Conservation (phyloP, 2,888 invertebrate genomes). For the Orgyia antiqua region DNA sequence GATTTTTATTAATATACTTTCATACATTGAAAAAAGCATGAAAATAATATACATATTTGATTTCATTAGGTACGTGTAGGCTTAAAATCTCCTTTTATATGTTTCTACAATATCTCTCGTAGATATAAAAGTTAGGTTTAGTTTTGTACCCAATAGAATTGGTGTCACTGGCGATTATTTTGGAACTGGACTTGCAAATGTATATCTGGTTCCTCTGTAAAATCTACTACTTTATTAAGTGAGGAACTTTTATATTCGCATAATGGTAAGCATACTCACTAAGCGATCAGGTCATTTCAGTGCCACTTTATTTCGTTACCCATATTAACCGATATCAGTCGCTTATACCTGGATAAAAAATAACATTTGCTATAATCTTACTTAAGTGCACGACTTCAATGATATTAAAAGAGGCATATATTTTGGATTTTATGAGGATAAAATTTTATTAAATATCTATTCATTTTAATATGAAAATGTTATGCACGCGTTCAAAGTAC, state of each 20-base stretch:
- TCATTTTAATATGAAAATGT: too few relatives aligned
- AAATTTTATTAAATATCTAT: neutral
- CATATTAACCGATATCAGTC: conserved; percentile 36
- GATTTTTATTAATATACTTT: too few relatives aligned
- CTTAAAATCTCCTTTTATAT: too few relatives aligned
- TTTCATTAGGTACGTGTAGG: too few relatives aligned
- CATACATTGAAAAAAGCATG: too few relatives aligned
- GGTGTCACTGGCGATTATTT: conserved; percentile 59
- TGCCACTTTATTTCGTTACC: conserved; percentile 50
- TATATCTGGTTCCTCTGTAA: conserved; percentile 57
- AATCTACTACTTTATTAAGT: conserved; percentile 66
- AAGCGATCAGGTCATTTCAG: conserved; percentile 54
- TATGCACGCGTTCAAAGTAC: too few relatives aligned
- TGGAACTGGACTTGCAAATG: conserved; percentile 47
- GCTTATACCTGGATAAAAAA: conserved; percentile 30
- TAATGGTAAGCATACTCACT: conserved; percentile 56
- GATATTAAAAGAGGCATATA: conserved; percentile 44
- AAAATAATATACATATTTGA: too few relatives aligned
- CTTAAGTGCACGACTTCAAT: conserved; percentile 41
- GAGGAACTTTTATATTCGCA: conserved; percentile 53
- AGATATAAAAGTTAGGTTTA: too few relatives aligned
- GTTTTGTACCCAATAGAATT: too few relatives aligned
- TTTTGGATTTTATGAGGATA: conserved; percentile 36
- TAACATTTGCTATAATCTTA: conserved; percentile 33
- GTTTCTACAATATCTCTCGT: too few relatives aligned